phyloP scores from a whole-genome alignment of 2,888 invertebrate species.

The Meteorus colon region DNA sequence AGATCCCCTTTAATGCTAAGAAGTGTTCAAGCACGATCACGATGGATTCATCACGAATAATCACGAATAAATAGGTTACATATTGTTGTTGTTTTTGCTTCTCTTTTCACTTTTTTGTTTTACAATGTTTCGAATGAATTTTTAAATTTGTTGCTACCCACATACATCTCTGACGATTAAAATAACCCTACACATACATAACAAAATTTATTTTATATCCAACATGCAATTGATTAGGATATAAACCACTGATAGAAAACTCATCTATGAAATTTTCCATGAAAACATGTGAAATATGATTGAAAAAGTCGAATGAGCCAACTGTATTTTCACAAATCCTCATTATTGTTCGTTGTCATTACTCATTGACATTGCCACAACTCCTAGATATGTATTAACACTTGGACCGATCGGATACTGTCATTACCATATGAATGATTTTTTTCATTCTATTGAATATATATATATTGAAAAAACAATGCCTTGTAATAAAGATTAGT shows the following conservation, averaged over 20 bases:
- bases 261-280: too few relatives aligned
- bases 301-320: not conserved
- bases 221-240: too few relatives aligned
- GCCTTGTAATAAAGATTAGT: too few relatives aligned
- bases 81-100: not conserved
- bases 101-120: not conserved
- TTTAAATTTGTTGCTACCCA: not conserved
- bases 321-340: slow-evolving; percentile 1
- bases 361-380: slow-evolving; percentile 39
- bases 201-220: too few relatives aligned
- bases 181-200: too few relatives aligned
- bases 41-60: not conserved
- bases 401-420: slow-evolving; percentile 7
- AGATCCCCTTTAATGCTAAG: not conserved
- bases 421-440: not conserved
- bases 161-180: not conserved
- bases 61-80: not conserved
- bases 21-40: too few relatives aligned
- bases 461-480: not conserved
- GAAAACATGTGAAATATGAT: not conserved
- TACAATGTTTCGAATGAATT: not conserved
- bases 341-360: slow-evolving; percentile 40
- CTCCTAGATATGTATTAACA: not conserved
- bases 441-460: not conserved
- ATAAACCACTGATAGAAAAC: too few relatives aligned